phyloP scores from a whole-genome alignment of 1,140 invertebrate species.

The Drosophila albomicans region DNA sequence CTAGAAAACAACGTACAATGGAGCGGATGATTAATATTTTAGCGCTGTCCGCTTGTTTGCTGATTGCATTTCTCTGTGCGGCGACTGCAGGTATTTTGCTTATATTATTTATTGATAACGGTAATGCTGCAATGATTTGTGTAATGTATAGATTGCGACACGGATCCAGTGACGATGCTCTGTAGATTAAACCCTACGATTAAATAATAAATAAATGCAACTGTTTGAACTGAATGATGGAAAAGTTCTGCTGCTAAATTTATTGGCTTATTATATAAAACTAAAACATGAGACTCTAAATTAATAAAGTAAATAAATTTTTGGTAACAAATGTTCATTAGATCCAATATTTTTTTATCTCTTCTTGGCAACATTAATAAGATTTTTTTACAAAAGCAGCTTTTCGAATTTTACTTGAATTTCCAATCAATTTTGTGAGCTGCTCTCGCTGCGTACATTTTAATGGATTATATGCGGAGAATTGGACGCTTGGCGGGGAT shows the following conservation, averaged over 20 bases:
- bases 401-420: background rate
- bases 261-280: too few species aligned
- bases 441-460: constrained; percentile 33
- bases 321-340: too few species aligned
- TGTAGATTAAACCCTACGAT: background rate
- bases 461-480: constrained; percentile 72
- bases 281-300: too few species aligned
- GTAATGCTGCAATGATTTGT: background rate
- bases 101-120: background rate
- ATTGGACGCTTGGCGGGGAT: constrained; percentile 54
- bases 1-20: background rate
- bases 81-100: background rate
- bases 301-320: too few species aligned
- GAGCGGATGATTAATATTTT: background rate
- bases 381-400: too few species aligned
- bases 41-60: background rate
- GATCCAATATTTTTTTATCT: too few species aligned
- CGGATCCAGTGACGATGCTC: background rate
- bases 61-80: background rate
- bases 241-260: too few species aligned
- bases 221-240: too few species aligned
- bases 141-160: background rate
- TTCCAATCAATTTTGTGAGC: background rate
- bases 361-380: too few species aligned
- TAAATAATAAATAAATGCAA: background rate